phyloP scores from a whole-genome alignment of 2,113 vertebrate genomes.

The Plecotus auritus region DNA sequence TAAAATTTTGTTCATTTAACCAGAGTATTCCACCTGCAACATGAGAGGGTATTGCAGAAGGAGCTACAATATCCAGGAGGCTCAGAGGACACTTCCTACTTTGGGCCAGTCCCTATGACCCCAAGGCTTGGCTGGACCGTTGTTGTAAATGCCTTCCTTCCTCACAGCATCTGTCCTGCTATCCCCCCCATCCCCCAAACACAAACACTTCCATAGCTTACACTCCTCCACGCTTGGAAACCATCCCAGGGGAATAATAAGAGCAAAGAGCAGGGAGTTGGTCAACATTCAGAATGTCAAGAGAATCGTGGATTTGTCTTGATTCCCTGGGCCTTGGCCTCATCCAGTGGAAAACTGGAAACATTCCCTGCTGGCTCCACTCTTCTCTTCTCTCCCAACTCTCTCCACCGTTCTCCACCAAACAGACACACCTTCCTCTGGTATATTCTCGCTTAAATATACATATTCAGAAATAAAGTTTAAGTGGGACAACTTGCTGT shows the following conservation, averaged over 20 bases:
- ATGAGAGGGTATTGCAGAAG: neutral
- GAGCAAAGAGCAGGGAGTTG: neutral
- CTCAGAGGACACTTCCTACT: neutral
- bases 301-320: conserved; percentile 1
- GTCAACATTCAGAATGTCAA: neutral
- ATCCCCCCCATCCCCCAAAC: too few species aligned
- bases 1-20: neutral
- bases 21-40: neutral
- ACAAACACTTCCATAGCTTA: neutral
- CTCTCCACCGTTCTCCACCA: neutral
- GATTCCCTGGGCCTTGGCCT: neutral
- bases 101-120: neutral
- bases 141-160: neutral
- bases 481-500: neutral
- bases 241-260: neutral
- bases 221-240: neutral
- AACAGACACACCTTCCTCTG: neutral
- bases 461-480: neutral
- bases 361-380: neutral
- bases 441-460: neutral
- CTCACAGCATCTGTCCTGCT: neutral
- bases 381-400: neutral
- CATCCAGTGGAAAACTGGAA: conserved; percentile 16
- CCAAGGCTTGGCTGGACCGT: neutral
- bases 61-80: neutral